A percentile compares a stretch with the other conserved stretches of the same genome.
Conservation (phyloP, 35 echinoderm and acorn worm genomes). For the Eucidaris tribuloides region DNA sequence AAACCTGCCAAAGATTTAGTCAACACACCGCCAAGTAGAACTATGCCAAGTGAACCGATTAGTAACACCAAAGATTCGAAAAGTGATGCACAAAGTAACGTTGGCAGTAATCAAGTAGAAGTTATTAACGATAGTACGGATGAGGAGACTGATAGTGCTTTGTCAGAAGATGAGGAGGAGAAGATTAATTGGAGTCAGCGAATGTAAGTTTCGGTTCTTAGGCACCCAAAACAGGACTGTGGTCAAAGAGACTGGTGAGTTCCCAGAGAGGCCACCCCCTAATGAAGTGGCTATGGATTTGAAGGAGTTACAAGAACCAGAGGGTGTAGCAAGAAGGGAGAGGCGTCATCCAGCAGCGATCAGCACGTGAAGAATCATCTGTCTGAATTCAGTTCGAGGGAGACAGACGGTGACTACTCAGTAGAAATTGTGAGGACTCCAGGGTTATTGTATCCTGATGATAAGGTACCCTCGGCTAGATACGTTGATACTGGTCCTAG, state of each 20-base stretch:
- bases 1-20: neutral
- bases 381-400: conserved; percentile 68
- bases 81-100: neutral
- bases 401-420: conserved; percentile 23
- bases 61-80: neutral
- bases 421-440: conserved; percentile 35
- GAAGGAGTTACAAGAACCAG: conserved; percentile 46
- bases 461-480: conserved; percentile 60
- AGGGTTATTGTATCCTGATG: conserved; percentile 43
- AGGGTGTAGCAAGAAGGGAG: conserved; percentile 55
- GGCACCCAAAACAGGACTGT: neutral
- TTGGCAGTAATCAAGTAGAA: neutral
- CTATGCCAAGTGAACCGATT: neutral
- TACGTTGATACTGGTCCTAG: conserved; percentile 41
- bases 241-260: conserved; percentile 11
- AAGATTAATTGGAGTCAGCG: neutral
- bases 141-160: conserved; percentile 9
- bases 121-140: neutral
- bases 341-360: conserved; percentile 58
- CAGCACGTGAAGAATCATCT: conserved; percentile 59
- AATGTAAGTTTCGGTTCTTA: neutral
- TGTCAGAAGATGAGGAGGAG: conserved; percentile 3
- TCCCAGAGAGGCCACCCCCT: conserved; percentile 56
- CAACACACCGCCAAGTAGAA: no score
- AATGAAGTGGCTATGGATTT: conserved; percentile 80